phyloP scores from a whole-genome alignment of 2,113 vertebrate genomes.

The Pan troglodytes region NHGRI_mPanTro3-v2.1_pri NC_072417.2:13406501-13407000 shows the following conservation, averaged over 20 bases:
- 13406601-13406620: neutral
- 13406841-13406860: too few species aligned
- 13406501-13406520: conserved; percentile 1
- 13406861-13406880: rapidly evolving
- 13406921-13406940: neutral
- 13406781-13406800: neutral
- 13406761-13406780: neutral
- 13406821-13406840: neutral
- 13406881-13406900: neutral
- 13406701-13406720: conserved; percentile 50
- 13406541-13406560: neutral
- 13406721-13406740: neutral
- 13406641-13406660: neutral
- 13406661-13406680: neutral
- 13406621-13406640: neutral
- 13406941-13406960: neutral
- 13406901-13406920: neutral
- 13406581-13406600: neutral
- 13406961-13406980: neutral
- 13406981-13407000: neutral
- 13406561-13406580: neutral
- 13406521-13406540: neutral
- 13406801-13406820: neutral
- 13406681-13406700: conserved; percentile 31
- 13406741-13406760: neutral